phyloP scores from a whole-genome alignment of 2,113 vertebrate genomes.

The Riparia riparia region DNA sequence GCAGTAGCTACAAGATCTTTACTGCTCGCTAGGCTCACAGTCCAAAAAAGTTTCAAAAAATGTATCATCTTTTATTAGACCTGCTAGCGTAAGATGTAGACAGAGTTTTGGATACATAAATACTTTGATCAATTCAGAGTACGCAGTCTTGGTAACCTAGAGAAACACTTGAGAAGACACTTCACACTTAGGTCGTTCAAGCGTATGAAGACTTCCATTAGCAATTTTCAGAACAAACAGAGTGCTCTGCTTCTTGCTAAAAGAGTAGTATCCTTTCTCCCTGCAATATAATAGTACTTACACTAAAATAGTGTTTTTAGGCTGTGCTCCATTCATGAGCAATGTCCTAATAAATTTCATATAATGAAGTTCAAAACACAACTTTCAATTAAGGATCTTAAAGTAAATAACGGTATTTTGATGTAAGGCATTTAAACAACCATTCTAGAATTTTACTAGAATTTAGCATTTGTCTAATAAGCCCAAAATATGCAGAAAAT shows the following conservation, averaged over 20 bases:
- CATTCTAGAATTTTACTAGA: not conserved
- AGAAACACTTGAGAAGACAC: slow-evolving; percentile 22
- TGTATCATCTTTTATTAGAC: not conserved
- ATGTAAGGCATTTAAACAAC: not conserved
- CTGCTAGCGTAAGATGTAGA: not conserved
- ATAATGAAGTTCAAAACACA: not conserved
- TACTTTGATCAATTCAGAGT: not conserved
- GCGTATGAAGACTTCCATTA: not conserved
- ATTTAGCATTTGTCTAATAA: not conserved
- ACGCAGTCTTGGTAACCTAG: not conserved
- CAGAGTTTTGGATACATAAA: not conserved
- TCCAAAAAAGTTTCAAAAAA: not conserved
- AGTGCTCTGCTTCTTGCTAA: not conserved
- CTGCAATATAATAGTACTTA: not conserved
- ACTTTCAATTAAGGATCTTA: not conserved
- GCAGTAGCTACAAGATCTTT: not conserved
- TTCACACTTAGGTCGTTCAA: not conserved
- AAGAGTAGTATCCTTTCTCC: not conserved
- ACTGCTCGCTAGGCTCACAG: not conserved
- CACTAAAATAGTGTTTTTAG: not conserved
- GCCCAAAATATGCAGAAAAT: not conserved
- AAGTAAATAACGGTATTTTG: not conserved
- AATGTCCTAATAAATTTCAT: not conserved
- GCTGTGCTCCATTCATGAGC: not conserved
- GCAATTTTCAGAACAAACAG: slow-evolving; percentile 22